phyloP scores from a whole-genome alignment of 2,888 invertebrate species.

The Agrotis segetum region DNA sequence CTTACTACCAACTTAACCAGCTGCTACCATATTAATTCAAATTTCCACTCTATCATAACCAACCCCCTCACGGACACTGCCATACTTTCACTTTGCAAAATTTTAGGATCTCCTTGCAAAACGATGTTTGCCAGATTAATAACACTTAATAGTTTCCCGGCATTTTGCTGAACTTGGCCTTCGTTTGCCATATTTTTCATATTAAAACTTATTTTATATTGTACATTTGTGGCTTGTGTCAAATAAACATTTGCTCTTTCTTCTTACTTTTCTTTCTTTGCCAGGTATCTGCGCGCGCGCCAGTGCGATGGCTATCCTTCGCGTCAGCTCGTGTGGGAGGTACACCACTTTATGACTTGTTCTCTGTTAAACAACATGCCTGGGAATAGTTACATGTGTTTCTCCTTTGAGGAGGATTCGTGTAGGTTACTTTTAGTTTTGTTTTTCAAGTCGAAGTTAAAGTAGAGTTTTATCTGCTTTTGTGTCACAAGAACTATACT shows the following conservation, averaged over 20 bases:
- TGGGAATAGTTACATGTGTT: constrained; percentile 49
- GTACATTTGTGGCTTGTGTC: too few relatives aligned
- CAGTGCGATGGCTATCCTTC: constrained; percentile 34
- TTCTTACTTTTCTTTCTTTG: too few relatives aligned
- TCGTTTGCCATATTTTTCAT: too few relatives aligned
- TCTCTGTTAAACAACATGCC: constrained; percentile 39
- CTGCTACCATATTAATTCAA: constrained; percentile 2
- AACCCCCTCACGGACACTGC: constrained; percentile 2
- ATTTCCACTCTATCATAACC: constrained; percentile 23
- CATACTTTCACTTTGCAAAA: constrained; percentile 30
- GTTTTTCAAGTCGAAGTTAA: neutral
- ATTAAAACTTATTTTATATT: too few relatives aligned
- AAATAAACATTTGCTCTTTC: too few relatives aligned
- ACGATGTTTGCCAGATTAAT: too few relatives aligned
- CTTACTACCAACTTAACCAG: neutral
- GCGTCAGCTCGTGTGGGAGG: constrained; percentile 44
- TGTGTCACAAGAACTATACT: neutral
- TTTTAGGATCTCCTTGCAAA: constrained; percentile 19
- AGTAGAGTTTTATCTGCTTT: neutral
- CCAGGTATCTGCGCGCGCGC: constrained; percentile 24
- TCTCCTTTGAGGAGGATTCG: constrained; percentile 18
- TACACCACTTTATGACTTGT: constrained; percentile 55
- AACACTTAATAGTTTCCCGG: too few relatives aligned
- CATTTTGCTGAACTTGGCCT: too few relatives aligned
- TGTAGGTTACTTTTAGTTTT: constrained; percentile 31